These are phyloP conservation scores for Myrmophylax atrothorax DNA, from an alignment of 2,113 vertebrate genomes.

Conservation along the genomic window DNA sequence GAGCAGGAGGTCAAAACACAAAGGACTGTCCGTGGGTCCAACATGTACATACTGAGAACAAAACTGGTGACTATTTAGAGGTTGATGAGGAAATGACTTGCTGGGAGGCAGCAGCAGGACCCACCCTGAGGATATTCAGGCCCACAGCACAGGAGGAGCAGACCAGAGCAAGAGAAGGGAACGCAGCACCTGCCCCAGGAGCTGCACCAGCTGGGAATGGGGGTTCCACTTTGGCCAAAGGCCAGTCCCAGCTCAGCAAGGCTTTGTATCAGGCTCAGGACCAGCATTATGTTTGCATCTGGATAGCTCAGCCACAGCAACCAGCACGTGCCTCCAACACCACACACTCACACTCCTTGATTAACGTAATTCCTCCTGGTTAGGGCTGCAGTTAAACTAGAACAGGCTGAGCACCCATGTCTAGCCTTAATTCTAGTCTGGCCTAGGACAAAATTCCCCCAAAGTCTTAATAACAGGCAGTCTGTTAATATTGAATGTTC, in stretches of 20 bases:
- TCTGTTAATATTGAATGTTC: neutral
- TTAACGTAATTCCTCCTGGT: neutral
- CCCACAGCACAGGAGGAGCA: neutral
- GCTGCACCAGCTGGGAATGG: neutral
- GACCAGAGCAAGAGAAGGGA: neutral
- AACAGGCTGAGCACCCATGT: neutral
- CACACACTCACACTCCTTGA: fast-evolving
- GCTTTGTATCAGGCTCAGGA: neutral
- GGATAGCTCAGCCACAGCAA: neutral
- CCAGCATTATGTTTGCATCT: neutral
- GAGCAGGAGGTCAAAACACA: neutral
- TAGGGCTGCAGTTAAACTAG: neutral
- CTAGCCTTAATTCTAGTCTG: neutral
- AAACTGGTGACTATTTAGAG: neutral
- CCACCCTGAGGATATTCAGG: neutral
- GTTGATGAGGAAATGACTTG: neutral
- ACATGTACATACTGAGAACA: neutral
- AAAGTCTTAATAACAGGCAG: neutral
- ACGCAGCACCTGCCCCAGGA: neutral
- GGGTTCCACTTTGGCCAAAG: neutral
- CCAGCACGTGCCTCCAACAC: neutral
- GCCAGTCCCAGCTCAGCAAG: neutral
- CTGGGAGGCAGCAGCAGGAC: neutral
- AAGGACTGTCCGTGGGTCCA: neutral
- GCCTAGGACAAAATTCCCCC: neutral